A percentile compares a stretch with the other conserved stretches of the same genome.
Conservation (phyloP, 2,888 invertebrate genomes). For the Argyra leucocephala region DNA sequence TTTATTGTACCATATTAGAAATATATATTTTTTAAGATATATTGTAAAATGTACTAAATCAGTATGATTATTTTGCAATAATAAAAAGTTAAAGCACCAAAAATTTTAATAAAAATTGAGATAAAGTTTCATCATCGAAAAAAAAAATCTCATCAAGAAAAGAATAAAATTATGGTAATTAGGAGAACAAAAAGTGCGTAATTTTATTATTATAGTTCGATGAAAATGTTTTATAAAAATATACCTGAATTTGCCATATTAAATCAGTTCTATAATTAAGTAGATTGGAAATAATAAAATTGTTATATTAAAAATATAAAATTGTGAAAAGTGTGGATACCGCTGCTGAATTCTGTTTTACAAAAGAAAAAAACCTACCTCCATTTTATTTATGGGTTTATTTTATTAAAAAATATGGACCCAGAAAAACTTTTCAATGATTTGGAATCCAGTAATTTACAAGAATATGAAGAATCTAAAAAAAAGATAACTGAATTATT, state of each 20-base stretch:
- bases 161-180: conserved; percentile 27
- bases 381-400: background rate
- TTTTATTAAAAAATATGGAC: conserved; percentile 29
- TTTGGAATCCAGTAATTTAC: conserved; percentile 59
- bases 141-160: background rate
- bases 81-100: background rate
- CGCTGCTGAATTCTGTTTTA: background rate
- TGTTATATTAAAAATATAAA: background rate
- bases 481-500: conserved; percentile 62
- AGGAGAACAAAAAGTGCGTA: conserved; percentile 28
- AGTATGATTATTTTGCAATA: background rate
- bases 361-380: background rate
- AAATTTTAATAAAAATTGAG: background rate
- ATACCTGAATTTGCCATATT: background rate
- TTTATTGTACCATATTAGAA: conserved; percentile 4
- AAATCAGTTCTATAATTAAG: background rate
- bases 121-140: conserved; percentile 1
- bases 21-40: background rate
- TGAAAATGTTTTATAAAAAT: background rate
- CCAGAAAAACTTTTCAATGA: conserved; percentile 53
- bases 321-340: background rate
- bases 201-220: conserved; percentile 11
- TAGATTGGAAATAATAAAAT: background rate
- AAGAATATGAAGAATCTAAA: conserved; percentile 57
- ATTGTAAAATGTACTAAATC: background rate